These are phyloP conservation scores for Drosophila paramelanica DNA, from an alignment of 2,888 invertebrate genomes.

Conservation along the genomic window DNA sequence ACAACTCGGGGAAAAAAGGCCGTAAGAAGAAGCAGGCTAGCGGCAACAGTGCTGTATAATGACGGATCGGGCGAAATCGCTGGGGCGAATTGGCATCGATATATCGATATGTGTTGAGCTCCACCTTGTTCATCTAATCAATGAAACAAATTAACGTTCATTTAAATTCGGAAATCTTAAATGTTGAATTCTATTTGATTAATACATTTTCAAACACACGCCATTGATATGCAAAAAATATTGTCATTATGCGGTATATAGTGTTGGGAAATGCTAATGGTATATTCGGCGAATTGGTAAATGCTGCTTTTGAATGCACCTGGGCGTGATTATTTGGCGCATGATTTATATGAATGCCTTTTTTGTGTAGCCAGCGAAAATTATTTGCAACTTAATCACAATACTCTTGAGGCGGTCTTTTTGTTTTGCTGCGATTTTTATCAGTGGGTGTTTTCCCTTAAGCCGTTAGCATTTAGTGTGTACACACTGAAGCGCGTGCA, in stretches of 20 bases:
- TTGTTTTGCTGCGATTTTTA: not conserved
- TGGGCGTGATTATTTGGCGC: conserved; percentile 1
- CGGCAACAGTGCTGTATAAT: conserved; percentile 44
- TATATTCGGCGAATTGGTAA: conserved; percentile 52
- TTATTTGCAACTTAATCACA: not conserved
- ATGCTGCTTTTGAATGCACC: conserved; percentile 43
- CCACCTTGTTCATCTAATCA: not conserved
- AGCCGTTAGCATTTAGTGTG: conserved; percentile 45
- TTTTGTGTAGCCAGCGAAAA: not conserved
- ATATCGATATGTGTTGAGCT: conserved; percentile 18
- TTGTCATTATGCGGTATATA: not conserved
- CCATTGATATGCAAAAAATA: not conserved
- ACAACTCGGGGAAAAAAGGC: conserved; percentile 62
- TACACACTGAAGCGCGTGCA: conserved; percentile 63
- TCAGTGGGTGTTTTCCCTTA: conserved; percentile 28
- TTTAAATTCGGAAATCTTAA: not conserved
- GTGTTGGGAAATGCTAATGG: conserved; percentile 31
- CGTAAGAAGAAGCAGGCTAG: conserved; percentile 60
- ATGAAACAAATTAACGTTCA: not conserved
- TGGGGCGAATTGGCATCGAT: conserved; percentile 39
- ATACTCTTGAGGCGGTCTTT: not conserved
- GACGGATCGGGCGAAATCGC: conserved; percentile 4
- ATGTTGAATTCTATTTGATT: not conserved
- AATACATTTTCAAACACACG: not conserved
- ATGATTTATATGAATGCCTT: not conserved